These are phyloP conservation scores for Alentia gelatinosa DNA, from an alignment of 2,888 invertebrate species.

Conservation along the genomic window DNA sequence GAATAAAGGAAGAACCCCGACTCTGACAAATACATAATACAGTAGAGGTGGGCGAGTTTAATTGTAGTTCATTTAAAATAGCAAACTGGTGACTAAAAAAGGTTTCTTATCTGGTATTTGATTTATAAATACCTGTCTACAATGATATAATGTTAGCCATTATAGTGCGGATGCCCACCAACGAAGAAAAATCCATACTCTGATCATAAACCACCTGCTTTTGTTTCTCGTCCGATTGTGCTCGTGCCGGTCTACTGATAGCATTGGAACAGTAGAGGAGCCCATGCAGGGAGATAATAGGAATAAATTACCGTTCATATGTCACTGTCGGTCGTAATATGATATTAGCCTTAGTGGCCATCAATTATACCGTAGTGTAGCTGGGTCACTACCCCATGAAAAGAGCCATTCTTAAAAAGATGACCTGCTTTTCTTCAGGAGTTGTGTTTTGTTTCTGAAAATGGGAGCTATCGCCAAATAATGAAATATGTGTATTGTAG, in stretches of 20 bases:
- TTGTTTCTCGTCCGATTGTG: neutral
- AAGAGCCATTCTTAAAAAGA: neutral
- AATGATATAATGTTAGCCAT: neutral
- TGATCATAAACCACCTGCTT: neutral
- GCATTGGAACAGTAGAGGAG: neutral
- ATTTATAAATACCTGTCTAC: neutral
- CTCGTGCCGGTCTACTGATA: neutral
- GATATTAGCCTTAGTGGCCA: neutral
- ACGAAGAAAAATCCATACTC: neutral
- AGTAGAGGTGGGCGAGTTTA: no score
- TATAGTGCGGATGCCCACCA: neutral
- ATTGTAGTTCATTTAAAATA: no score
- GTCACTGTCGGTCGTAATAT: neutral
- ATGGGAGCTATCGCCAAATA: no score
- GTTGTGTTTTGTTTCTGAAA: neutral
- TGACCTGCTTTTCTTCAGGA: neutral
- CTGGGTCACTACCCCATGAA: neutral
- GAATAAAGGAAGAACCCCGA: no score
- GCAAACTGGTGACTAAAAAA: no score
- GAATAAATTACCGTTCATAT: constrained; percentile 1
- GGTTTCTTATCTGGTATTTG: no score
- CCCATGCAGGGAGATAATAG: neutral
- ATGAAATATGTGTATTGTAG: no score
- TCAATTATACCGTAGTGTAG: neutral
- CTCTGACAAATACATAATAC: no score